Conservation (phyloP, 92 coral and sea anemone species). For the Palythoa grandiflora region DNA sequence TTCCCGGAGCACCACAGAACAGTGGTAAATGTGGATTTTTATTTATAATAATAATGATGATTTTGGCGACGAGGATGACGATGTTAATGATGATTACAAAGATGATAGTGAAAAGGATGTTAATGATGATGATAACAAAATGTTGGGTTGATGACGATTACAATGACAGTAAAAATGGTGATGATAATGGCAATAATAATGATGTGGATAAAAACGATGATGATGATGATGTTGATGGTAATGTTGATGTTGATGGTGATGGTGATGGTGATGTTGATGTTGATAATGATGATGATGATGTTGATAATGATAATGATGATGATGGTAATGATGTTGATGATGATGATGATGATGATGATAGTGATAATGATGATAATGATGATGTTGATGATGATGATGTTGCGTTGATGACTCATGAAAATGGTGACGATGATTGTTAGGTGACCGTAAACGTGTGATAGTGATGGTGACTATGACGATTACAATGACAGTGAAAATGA, state of each 20-base stretch:
- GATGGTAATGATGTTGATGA: not conserved
- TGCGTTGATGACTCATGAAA: not conserved
- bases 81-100: not conserved
- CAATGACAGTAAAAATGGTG: not conserved
- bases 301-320: not conserved
- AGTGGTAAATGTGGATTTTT: constrained; percentile 61
- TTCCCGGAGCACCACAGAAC: constrained; percentile 91
- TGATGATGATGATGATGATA: not conserved
- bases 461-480: not conserved
- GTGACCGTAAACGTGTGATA: not conserved
- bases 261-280: not conserved
- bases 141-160: not conserved
- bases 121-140: not conserved
- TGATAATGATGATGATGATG: not conserved
- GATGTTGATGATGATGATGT: not conserved
- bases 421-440: not conserved
- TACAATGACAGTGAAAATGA: not conserved
- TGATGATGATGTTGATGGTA: not conserved
- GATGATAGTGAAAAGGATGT: not conserved
- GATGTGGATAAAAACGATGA: not conserved
- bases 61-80: not conserved
- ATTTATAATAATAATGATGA: not conserved
- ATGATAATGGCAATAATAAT: not conserved
- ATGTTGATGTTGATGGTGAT: not conserved
- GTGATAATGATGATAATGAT: not conserved